Evolutionary conservation across 2,888 invertebrate genomes (phyloP).

Genomic region (Cylindroiulus punctatus): DNA sequence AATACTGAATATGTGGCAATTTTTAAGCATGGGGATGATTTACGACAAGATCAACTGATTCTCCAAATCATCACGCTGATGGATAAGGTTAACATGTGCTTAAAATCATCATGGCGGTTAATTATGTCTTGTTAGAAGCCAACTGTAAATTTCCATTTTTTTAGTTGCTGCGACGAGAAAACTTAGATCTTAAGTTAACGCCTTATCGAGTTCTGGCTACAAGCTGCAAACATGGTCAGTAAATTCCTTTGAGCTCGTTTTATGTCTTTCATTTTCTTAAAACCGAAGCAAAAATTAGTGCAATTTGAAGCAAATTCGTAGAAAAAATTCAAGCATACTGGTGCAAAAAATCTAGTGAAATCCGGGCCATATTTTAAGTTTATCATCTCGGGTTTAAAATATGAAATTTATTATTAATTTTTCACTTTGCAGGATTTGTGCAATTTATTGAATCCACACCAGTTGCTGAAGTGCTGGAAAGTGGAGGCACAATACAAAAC

Average conservation of each 20-base stretch:
- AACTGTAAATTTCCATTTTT: background rate
- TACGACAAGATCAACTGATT: conserved; percentile 96
- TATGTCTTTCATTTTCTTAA: background rate
- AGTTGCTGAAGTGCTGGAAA: conserved; percentile 88
- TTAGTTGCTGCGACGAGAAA: conserved; percentile 86
- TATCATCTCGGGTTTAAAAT: background rate
- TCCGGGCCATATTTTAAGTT: too few species aligned
- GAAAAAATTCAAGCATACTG: too few species aligned
- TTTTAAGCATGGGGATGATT: conserved; percentile 97
- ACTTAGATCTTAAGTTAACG: conserved; percentile 94
- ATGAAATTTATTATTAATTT: conserved; percentile 9
- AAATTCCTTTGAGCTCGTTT: background rate
- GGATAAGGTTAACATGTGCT: conserved; percentile 74
- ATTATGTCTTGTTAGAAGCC: background rate
- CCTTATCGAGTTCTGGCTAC: conserved; percentile 96
- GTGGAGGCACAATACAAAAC: conserved; percentile 89
- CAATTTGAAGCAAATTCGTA: too few species aligned
- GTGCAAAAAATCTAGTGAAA: too few species aligned
- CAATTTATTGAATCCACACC: conserved; percentile 94
- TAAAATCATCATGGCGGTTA: background rate
- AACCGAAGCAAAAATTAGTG: too few species aligned
- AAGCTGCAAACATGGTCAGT: conserved; percentile 84
- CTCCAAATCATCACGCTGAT: conserved; percentile 98
- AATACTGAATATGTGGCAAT: conserved; percentile 87
- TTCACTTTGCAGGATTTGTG: conserved; percentile 76